These are phyloP conservation scores for Aleiodes leptofemur DNA, from an alignment of 2,888 invertebrate genomes.

Conservation along the genomic window DNA sequence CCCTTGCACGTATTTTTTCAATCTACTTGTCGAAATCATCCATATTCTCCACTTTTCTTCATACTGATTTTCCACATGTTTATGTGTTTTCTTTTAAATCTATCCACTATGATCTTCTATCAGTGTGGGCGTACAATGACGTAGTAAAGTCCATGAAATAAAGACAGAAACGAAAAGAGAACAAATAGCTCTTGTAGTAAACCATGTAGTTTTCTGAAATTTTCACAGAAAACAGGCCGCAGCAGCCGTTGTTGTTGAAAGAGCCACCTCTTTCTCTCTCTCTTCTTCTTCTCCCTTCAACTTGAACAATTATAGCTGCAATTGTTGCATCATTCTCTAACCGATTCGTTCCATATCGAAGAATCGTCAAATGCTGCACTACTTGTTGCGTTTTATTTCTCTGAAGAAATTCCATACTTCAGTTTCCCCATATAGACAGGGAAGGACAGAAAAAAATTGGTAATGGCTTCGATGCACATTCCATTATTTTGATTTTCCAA, in stretches of 20 bases:
- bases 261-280: conserved; percentile 5
- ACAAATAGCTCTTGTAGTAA: conserved; percentile 69
- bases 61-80: neutral
- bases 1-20: neutral
- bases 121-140: conserved; percentile 22
- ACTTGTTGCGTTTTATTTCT: conserved; percentile 21
- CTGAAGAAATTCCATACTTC: conserved; percentile 8
- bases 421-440: conserved; percentile 14
- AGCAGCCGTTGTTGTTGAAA: conserved; percentile 52
- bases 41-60: too few relatives aligned
- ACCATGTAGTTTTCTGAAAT: conserved; percentile 45
- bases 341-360: conserved; percentile 23
- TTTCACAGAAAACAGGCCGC: conserved; percentile 42
- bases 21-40: neutral
- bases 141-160: conserved; percentile 29
- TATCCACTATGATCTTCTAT: neutral
- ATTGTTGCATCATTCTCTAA: conserved; percentile 14
- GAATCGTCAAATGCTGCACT: conserved; percentile 6
- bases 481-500: neutral
- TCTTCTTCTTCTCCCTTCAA: neutral
- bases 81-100: neutral
- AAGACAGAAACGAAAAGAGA: conserved; percentile 50
- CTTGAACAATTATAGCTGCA: conserved; percentile 20
- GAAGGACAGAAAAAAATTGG: too few relatives aligned
- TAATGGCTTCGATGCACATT: neutral